A percentile compares a stretch with the other conserved stretches of the same genome.
Conservation (phyloP, 2,113 vertebrate genomes). For the Abramis brama region DNA sequence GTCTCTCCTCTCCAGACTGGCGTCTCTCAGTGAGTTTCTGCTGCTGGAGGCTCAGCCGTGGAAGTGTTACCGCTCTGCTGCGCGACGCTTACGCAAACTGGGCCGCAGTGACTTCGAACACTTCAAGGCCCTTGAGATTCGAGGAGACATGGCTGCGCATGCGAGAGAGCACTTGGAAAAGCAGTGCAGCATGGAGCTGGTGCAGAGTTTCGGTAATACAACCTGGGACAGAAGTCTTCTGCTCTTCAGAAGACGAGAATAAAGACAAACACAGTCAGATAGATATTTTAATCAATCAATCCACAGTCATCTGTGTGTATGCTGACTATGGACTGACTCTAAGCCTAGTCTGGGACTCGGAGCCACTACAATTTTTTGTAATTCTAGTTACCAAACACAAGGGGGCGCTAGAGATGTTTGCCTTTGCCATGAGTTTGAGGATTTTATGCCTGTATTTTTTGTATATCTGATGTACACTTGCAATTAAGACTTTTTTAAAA, state of each 20-base stretch:
- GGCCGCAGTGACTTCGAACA: constrained; percentile 87
- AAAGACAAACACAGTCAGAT: background rate
- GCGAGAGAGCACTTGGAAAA: constrained; percentile 79
- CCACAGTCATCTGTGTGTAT: background rate
- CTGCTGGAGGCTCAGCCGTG: constrained; percentile 92
- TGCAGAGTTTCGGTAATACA: constrained; percentile 86
- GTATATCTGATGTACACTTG: background rate
- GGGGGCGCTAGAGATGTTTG: background rate
- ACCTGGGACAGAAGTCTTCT: constrained; percentile 86
- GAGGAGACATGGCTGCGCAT: constrained; percentile 77
- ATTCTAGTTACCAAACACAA: constrained; percentile 20
- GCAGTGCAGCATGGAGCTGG: constrained; percentile 82
- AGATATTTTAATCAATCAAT: no score
- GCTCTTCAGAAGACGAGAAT: constrained; percentile 77
- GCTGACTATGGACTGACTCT: background rate
- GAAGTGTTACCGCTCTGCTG: constrained; percentile 92
- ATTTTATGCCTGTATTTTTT: background rate
- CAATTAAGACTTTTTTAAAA: no score
- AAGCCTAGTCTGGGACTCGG: background rate
- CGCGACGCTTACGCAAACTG: constrained; percentile 85
- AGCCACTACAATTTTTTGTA: background rate
- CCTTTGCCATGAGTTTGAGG: background rate
- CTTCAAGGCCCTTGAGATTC: constrained; percentile 83
- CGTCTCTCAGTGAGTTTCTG: constrained; percentile 79
- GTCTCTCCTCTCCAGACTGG: constrained; percentile 80